Conservation (phyloP, 2,888 invertebrate species). For the Perdita meconis region DNA sequence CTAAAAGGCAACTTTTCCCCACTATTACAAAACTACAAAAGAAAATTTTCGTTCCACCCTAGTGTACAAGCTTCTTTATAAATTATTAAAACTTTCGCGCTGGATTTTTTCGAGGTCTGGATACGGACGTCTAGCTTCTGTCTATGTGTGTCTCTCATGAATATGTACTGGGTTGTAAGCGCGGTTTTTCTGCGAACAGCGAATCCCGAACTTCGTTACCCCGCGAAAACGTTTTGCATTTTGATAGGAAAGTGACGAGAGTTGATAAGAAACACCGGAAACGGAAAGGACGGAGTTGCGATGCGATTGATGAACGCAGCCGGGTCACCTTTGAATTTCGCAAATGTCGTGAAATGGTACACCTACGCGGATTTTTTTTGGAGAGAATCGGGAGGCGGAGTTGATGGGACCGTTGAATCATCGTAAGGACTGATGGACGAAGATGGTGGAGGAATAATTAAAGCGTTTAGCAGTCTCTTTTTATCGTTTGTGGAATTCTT, state of each 20-base stretch:
- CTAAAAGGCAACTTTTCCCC: too few species aligned
- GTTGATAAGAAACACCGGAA: not conserved
- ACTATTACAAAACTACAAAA: too few species aligned
- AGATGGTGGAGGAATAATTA: too few species aligned
- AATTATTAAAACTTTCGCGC: constrained; percentile 64
- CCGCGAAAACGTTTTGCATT: constrained; percentile 56
- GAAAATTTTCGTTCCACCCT: too few species aligned
- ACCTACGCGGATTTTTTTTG: too few species aligned
- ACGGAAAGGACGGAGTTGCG: not conserved
- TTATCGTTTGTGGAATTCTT: too few species aligned
- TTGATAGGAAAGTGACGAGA: constrained; percentile 31
- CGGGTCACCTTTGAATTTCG: not conserved
- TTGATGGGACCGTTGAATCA: too few species aligned
- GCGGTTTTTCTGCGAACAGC: constrained; percentile 49
- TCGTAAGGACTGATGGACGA: too few species aligned
- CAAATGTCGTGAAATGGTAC: too few species aligned
- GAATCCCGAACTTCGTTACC: constrained; percentile 45
- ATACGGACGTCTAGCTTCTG: constrained; percentile 45
- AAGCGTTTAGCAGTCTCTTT: too few species aligned
- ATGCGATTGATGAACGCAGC: not conserved
- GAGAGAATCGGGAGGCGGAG: too few species aligned
- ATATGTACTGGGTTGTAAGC: constrained; percentile 53
- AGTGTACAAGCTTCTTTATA: constrained; percentile 55
- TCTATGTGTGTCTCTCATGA: constrained; percentile 48
- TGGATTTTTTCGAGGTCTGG: constrained; percentile 17